Evolutionary conservation across 2,113 vertebrate species (phyloP).

Genomic region (Thamnaconus septentrionalis): DNA sequence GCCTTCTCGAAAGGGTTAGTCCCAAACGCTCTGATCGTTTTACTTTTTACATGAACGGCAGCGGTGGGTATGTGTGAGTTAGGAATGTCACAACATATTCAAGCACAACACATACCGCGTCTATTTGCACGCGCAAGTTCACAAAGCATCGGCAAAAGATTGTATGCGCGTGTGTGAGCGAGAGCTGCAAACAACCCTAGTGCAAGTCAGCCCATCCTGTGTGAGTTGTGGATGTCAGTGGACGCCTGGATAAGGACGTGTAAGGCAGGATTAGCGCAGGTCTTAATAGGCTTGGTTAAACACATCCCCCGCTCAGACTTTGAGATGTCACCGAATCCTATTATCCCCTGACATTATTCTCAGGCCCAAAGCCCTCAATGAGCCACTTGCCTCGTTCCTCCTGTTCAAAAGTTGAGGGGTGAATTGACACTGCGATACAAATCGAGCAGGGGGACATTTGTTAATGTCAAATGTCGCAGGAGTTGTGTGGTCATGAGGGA

Average conservation of each 20-base stretch:
- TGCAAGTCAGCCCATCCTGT: conserved; percentile 47
- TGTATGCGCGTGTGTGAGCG: too few relatives aligned
- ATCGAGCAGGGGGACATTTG: background rate
- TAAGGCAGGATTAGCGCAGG: conserved; percentile 70
- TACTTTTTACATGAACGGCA: too few relatives aligned
- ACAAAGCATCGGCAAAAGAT: too few relatives aligned
- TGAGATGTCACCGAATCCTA: conserved; percentile 70
- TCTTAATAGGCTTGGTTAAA: conserved; percentile 75
- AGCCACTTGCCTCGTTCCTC: conserved; percentile 8
- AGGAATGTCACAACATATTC: background rate
- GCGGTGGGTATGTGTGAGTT: too few relatives aligned
- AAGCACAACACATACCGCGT: too few relatives aligned
- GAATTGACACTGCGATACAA: conserved; percentile 13
- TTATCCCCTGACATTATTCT: conserved; percentile 60
- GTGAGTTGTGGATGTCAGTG: conserved; percentile 58
- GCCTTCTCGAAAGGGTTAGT: too few relatives aligned
- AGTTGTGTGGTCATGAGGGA: conserved; percentile 4
- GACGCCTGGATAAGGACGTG: conserved; percentile 63
- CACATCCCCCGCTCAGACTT: conserved; percentile 64
- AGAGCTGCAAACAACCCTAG: conserved; percentile 34
- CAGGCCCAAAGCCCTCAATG: conserved; percentile 16
- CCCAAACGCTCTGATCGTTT: background rate
- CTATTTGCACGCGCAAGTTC: too few relatives aligned
- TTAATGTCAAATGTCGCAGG: conserved; percentile 12
- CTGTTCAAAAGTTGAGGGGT: background rate